phyloP scores from a whole-genome alignment of 1,140 invertebrate species.

The Tetraneura akinire region DNA sequence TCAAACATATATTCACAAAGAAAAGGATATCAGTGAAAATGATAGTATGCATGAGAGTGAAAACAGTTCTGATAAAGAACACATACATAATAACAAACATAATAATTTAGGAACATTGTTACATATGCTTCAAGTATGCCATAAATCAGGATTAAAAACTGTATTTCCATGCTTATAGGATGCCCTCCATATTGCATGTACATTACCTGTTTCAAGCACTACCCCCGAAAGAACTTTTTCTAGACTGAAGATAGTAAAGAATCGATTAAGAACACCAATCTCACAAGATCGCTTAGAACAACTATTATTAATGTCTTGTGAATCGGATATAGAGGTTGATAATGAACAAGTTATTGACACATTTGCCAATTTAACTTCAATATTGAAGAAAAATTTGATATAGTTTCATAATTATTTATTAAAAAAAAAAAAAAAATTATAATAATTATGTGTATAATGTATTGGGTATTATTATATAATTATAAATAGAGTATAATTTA shows the following conservation, averaged over 20 bases:
- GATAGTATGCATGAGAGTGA: neutral
- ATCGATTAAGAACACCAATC: neutral
- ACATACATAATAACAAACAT: neutral
- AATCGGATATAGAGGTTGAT: neutral
- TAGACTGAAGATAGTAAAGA: neutral
- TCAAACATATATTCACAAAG: neutral
- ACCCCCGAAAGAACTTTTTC: neutral
- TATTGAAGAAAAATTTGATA: neutral
- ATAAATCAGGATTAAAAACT: neutral
- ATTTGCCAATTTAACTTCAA: neutral
- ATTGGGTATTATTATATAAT: no score
- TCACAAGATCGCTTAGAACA: neutral
- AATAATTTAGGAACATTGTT: neutral
- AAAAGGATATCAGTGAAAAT: neutral
- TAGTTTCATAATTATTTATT: neutral
- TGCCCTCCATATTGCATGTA: neutral
- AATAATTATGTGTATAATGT: no score
- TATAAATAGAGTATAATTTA: no score
- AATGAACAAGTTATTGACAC: neutral
- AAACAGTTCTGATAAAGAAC: neutral
- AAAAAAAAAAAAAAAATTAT: no score
- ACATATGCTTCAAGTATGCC: neutral
- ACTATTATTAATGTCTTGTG: neutral
- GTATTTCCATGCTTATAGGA: neutral
- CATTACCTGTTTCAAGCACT: conserved; percentile 9